These are phyloP conservation scores for Neostethus bicornis DNA, from an alignment of 2,797 vertebrate species.

Conservation along the genomic window DNA sequence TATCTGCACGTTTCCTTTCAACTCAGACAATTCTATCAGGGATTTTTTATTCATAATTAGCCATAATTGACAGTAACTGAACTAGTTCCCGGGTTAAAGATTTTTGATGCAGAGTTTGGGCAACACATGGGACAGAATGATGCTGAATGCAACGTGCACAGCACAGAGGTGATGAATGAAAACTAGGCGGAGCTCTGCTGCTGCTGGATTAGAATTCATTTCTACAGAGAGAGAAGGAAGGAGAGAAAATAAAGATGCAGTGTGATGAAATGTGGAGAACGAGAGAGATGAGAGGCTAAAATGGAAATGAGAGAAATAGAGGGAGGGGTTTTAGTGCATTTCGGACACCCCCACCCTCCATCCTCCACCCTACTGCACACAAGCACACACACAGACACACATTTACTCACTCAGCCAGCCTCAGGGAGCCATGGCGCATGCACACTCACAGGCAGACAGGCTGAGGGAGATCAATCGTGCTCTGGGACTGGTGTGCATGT, in stretches of 20 bases:
- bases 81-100: too few species aligned
- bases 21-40: too few species aligned
- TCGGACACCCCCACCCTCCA: constrained; percentile 47
- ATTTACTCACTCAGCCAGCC: constrained; percentile 53
- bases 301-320: constrained; percentile 54
- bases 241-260: constrained; percentile 53
- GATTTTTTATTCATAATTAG: too few species aligned
- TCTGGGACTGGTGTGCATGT: constrained; percentile 45
- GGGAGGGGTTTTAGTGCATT: constrained; percentile 59
- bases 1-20: constrained; percentile 16
- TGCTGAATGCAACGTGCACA: constrained; percentile 44
- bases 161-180: constrained; percentile 73
- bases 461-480: constrained; percentile 66
- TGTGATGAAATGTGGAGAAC: constrained; percentile 57
- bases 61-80: constrained; percentile 11
- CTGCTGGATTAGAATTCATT: constrained; percentile 70
- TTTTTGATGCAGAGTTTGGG: constrained; percentile 13
- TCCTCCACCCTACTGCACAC: constrained; percentile 53
- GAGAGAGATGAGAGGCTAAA: constrained; percentile 55
- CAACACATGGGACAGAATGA: constrained; percentile 29
- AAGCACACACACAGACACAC: constrained; percentile 37
- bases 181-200: constrained; percentile 69
- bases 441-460: constrained; percentile 57
- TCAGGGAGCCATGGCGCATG: constrained; percentile 67
- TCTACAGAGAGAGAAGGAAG: constrained; percentile 41